Conservation (phyloP, 2,797 vertebrate species). For the Rhynchotus rufescens region DNA sequence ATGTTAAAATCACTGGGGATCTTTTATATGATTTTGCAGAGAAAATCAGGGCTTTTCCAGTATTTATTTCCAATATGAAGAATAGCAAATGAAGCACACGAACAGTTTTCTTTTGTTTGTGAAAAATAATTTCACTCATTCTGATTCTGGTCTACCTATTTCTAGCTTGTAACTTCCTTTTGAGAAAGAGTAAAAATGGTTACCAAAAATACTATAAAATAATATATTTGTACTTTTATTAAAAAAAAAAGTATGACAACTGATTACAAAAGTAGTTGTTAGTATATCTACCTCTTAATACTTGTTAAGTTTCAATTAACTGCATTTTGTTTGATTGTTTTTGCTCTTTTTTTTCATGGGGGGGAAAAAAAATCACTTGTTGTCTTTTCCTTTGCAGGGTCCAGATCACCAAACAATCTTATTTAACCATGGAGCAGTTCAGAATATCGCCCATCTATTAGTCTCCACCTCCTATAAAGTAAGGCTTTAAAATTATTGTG, state of each 20-base stretch:
- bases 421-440: slow-evolving; percentile 95
- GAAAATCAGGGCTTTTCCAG: neutral
- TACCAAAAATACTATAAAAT: neutral
- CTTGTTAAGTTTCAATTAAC: too few species aligned
- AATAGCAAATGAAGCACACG: neutral
- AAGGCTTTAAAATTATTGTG: slow-evolving; percentile 55
- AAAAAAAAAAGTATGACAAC: neutral
- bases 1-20: neutral
- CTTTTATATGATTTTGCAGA: neutral
- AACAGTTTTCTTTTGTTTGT: neutral
- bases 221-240: neutral
- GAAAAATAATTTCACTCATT: neutral
- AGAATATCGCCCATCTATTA: slow-evolving; percentile 94
- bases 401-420: slow-evolving; percentile 97
- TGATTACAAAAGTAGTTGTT: neutral
- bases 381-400: slow-evolving; percentile 84
- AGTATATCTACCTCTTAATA: neutral
- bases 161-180: neutral
- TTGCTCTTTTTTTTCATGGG: too few species aligned
- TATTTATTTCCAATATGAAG: neutral
- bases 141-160: neutral
- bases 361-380: neutral
- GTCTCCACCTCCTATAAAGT: slow-evolving; percentile 95
- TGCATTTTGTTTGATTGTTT: too few species aligned
- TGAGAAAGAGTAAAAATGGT: neutral